A percentile compares a stretch with the other conserved stretches of the same genome.
Evolutionary conservation across 2,888 invertebrate genomes (phyloP).

Genomic region (Augiades crinisus): DNA sequence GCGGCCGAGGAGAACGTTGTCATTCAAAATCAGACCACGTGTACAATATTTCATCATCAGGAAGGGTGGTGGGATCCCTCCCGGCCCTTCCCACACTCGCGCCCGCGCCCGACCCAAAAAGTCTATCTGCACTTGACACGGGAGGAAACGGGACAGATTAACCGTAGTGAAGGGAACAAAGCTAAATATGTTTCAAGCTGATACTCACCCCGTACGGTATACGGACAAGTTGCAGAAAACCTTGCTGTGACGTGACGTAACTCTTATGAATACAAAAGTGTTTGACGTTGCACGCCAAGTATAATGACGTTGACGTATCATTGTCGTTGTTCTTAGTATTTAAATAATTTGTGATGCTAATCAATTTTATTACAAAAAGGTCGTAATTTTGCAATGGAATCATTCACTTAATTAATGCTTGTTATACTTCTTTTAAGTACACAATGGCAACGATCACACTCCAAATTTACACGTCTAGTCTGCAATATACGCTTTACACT

Average conservation of each 20-base stretch:
- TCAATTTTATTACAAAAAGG: not conserved
- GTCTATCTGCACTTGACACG: constrained; percentile 81
- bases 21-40: constrained; percentile 88
- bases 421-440: not conserved
- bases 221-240: constrained; percentile 48
- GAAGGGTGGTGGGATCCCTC: constrained; percentile 58
- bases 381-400: not conserved
- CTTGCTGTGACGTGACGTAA: constrained; percentile 19
- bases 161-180: constrained; percentile 81
- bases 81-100: constrained; percentile 40
- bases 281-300: constrained; percentile 5
- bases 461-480: not conserved
- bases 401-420: not conserved
- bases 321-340: no score
- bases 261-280: constrained; percentile 14
- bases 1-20: constrained; percentile 82
- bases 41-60: constrained; percentile 88
- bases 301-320: constrained; percentile 4
- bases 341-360: not conserved
- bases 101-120: constrained; percentile 70
- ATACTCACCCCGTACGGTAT: constrained; percentile 67
- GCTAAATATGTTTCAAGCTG: constrained; percentile 80
- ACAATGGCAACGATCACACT: no score
- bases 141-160: constrained; percentile 81
- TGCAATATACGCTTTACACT: constrained; percentile 22